phyloP scores from a whole-genome alignment of 2,888 invertebrate species.

The Xanthia togata region DNA sequence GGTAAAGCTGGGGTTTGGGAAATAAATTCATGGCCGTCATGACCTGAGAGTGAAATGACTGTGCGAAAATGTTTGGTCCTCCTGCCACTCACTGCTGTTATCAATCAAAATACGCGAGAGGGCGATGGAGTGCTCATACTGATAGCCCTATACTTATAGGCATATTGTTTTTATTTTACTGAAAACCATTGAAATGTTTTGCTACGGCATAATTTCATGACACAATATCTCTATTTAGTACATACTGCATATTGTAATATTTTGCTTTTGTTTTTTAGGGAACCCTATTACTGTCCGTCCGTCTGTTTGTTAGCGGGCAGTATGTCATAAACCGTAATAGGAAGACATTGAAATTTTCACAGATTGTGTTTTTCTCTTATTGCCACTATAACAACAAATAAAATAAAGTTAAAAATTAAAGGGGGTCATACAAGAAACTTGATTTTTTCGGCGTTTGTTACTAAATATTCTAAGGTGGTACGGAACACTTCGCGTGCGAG shows the following conservation, averaged over 20 bases:
- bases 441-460: too few relatives aligned
- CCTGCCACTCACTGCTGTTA: constrained; percentile 49
- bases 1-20: constrained; percentile 18
- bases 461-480: too few relatives aligned
- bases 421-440: too few relatives aligned
- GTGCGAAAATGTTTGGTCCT: constrained; percentile 41
- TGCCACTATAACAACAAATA: too few relatives aligned
- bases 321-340: too few relatives aligned
- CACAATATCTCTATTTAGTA: constrained; percentile 5
- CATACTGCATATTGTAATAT: background rate
- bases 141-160: background rate
- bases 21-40: constrained; percentile 41
- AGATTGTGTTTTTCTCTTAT: too few relatives aligned
- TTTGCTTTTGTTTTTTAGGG: constrained; percentile 6
- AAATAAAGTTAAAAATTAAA: too few relatives aligned
- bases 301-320: too few relatives aligned
- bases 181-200: constrained; percentile 4
- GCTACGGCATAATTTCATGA: background rate
- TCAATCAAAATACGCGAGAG: constrained; percentile 56
- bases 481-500: too few relatives aligned
- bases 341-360: too few relatives aligned
- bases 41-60: constrained; percentile 49
- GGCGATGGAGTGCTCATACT: constrained; percentile 36
- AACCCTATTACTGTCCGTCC: too few relatives aligned
- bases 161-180: background rate